phyloP scores from a whole-genome alignment of 2,113 vertebrate genomes.

The Phocoena sinus region DNA sequence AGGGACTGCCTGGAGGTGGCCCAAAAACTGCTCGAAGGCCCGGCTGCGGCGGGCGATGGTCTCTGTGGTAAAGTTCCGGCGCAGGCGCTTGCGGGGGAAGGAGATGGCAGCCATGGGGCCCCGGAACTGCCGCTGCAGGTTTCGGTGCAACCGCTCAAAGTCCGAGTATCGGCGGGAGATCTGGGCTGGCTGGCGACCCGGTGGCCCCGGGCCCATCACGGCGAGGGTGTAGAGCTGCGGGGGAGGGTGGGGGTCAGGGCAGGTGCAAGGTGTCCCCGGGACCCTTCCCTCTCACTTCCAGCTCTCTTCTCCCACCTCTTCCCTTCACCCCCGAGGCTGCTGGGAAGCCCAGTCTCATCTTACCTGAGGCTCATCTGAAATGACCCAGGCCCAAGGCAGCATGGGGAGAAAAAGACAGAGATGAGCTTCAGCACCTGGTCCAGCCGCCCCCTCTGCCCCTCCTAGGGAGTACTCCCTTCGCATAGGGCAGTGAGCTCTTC shows the following conservation, averaged over 20 bases:
- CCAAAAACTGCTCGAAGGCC: conserved; percentile 95
- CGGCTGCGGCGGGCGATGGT: conserved; percentile 95
- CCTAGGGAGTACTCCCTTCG: not conserved
- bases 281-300: not conserved
- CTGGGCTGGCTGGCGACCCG: conserved; percentile 85
- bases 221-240: conserved; percentile 94
- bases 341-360: conserved; percentile 15
- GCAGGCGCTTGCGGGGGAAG: conserved; percentile 93
- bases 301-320: not conserved
- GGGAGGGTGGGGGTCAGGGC: not conserved
- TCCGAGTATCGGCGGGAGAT: conserved; percentile 93
- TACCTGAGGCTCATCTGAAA: conserved; percentile 85
- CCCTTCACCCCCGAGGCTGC: not conserved
- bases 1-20: conserved; percentile 87
- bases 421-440: conserved; percentile 64
- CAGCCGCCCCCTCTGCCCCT: not conserved
- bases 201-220: conserved; percentile 84
- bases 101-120: conserved; percentile 87
- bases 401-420: conserved; percentile 75
- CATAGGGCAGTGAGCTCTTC: not conserved
- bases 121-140: conserved; percentile 85
- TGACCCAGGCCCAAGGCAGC: conserved; percentile 77
- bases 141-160: conserved; percentile 88
- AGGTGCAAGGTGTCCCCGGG: not conserved
- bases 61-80: conserved; percentile 90